phyloP scores from a whole-genome alignment of 1,140 invertebrate genomes.

The Frieseomelitta varia region DNA sequence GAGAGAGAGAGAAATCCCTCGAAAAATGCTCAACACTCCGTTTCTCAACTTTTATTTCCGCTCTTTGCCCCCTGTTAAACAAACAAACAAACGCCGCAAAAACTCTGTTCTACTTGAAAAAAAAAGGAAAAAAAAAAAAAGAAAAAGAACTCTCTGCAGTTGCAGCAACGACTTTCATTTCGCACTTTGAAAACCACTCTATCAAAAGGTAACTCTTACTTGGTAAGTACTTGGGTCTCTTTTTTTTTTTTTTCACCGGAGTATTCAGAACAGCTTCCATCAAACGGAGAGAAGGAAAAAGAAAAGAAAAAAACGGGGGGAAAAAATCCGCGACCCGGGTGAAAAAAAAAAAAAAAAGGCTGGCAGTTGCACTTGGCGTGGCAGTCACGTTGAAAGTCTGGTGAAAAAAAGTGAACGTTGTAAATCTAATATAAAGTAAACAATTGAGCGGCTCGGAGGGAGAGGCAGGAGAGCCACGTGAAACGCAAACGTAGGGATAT shows the following conservation, averaged over 20 bases:
- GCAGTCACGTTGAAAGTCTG: not conserved
- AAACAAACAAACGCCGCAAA: not conserved
- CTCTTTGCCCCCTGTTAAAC: not conserved
- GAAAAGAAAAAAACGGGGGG: too few relatives aligned
- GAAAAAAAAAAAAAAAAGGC: not conserved
- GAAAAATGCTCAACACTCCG: not conserved
- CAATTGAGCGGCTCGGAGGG: not conserved
- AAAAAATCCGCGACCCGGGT: too few relatives aligned
- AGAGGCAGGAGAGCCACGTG: not conserved
- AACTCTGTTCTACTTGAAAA: not conserved
- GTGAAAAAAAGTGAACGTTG: not conserved
- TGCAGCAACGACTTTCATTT: not conserved
- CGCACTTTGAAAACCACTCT: not conserved
- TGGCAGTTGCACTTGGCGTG: not conserved
- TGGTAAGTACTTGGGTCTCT: not conserved
- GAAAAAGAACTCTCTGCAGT: not conserved
- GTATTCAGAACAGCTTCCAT: not conserved
- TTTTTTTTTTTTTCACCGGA: not conserved
- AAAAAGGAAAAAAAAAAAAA: too few relatives aligned
- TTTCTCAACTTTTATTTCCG: not conserved
- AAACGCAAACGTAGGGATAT: not conserved
- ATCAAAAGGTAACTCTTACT: not conserved
- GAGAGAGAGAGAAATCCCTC: not conserved
- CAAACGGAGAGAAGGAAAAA: not conserved
- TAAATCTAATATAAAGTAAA: conserved; percentile 10